These are phyloP conservation scores for Poeciliopsis occidentalis DNA, from an alignment of 2,113 vertebrate species.

Conservation along the genomic window DNA sequence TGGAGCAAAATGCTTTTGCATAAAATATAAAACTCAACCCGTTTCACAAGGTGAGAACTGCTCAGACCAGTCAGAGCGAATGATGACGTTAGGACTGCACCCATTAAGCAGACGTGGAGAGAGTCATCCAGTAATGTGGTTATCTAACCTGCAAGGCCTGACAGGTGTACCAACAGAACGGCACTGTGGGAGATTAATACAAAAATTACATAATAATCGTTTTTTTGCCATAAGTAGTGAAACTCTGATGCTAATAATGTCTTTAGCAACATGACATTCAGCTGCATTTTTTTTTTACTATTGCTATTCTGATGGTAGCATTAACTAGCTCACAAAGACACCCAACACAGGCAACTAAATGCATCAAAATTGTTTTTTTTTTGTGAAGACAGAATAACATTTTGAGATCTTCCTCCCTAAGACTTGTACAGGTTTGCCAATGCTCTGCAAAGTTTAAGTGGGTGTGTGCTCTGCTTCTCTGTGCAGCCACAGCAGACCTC, in stretches of 20 bases:
- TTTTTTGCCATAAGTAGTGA: background rate
- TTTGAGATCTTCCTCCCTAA: background rate
- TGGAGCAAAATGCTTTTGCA: conserved; percentile 8
- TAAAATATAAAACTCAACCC: conserved; percentile 9
- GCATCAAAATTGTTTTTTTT: too few relatives aligned
- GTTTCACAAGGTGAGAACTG: conserved; percentile 38
- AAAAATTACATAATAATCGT: background rate
- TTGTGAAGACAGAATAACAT: background rate
- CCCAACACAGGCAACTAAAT: too few relatives aligned
- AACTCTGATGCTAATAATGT: background rate
- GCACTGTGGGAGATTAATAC: background rate
- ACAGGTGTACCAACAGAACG: background rate
- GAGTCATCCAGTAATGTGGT: background rate
- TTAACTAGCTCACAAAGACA: too few relatives aligned
- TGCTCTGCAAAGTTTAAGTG: background rate
- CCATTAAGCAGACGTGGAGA: background rate
- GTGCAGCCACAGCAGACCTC: background rate
- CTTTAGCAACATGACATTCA: too few relatives aligned
- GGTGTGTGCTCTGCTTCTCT: background rate
- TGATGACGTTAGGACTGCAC: conserved; percentile 3
- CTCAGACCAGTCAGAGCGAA: conserved; percentile 31
- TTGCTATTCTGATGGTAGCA: too few relatives aligned
- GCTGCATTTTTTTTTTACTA: too few relatives aligned
- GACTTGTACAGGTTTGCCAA: background rate
- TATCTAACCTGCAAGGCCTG: background rate